phyloP scores from a whole-genome alignment of 2,113 vertebrate genomes.

The Craseonycteris thonglongyai region DNA sequence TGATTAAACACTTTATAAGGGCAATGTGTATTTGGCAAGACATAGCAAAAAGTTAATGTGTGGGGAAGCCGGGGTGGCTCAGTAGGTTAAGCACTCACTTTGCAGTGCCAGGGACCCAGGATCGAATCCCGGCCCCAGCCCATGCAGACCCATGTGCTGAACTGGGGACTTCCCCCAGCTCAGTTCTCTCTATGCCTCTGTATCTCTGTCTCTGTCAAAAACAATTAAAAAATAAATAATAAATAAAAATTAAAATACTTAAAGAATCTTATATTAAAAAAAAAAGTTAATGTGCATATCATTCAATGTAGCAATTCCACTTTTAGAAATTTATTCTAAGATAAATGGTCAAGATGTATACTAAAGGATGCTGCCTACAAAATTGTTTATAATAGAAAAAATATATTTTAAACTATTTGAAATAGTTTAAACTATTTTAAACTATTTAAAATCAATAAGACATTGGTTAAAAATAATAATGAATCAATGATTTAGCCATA shows the following conservation, averaged over 20 bases:
- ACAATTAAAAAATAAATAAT: no score
- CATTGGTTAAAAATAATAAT: constrained; percentile 27
- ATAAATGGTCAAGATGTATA: neutral
- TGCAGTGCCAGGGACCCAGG: no score
- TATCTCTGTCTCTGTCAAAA: no score
- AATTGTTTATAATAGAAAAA: constrained; percentile 2
- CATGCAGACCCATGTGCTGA: no score
- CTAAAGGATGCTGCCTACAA: neutral
- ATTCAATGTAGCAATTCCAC: neutral
- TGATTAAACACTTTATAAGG: neutral
- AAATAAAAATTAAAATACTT: no score
- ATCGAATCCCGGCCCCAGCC: no score
- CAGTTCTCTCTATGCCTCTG: no score
- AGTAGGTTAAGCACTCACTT: no score
- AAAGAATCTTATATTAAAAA: no score
- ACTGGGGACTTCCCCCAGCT: no score
- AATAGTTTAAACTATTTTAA: neutral
- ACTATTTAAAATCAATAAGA: neutral
- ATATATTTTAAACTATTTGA: neutral
- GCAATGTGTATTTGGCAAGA: neutral
- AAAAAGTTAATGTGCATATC: neutral
- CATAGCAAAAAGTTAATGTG: neutral
- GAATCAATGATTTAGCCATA: neutral
- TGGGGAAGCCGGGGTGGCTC: no score
- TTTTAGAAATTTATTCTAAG: neutral